Evolutionary conservation across 2,888 invertebrate genomes (phyloP).

Genomic region (Hipparchia semele): DNA sequence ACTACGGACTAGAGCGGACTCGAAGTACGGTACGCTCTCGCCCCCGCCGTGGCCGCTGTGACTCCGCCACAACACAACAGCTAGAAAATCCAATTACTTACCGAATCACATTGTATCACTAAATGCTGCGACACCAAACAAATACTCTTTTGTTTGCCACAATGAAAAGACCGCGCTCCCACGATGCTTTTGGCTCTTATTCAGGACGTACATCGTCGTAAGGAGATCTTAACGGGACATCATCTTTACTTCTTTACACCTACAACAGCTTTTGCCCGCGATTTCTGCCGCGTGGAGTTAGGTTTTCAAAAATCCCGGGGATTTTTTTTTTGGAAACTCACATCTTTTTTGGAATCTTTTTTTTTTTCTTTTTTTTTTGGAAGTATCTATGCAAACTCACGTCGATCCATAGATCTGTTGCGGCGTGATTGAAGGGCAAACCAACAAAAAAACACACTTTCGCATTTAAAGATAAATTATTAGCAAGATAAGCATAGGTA

Average conservation of each 20-base stretch:
- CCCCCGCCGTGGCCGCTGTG: slow-evolving; percentile 57
- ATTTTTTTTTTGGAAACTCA: no score
- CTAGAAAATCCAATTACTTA: slow-evolving; percentile 71
- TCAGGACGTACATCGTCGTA: slow-evolving; percentile 45
- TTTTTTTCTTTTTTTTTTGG: no score
- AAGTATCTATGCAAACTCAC: no score
- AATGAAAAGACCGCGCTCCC: slow-evolving; percentile 58
- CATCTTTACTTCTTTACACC: slow-evolving; percentile 19
- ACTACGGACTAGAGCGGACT: slow-evolving; percentile 51
- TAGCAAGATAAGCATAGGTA: no score
- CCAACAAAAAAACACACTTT: no score
- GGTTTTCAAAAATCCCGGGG: no score
- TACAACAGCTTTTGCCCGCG: no score
- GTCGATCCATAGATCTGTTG: no score
- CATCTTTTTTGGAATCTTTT: no score
- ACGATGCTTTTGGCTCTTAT: slow-evolving; percentile 62
- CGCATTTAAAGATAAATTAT: no score
- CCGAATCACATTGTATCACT: slow-evolving; percentile 63
- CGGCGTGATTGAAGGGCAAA: no score
- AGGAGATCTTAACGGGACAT: slow-evolving; percentile 39
- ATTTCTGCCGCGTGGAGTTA: no score
- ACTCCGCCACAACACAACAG: slow-evolving; percentile 44
- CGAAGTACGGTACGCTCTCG: slow-evolving; percentile 42
- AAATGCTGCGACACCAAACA: slow-evolving; percentile 59
- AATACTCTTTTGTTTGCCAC: slow-evolving; percentile 55